A percentile compares a stretch with the other conserved stretches of the same genome.
phyloP scores from a whole-genome alignment of 2,113 vertebrate species.

The Caretta caretta region DNA sequence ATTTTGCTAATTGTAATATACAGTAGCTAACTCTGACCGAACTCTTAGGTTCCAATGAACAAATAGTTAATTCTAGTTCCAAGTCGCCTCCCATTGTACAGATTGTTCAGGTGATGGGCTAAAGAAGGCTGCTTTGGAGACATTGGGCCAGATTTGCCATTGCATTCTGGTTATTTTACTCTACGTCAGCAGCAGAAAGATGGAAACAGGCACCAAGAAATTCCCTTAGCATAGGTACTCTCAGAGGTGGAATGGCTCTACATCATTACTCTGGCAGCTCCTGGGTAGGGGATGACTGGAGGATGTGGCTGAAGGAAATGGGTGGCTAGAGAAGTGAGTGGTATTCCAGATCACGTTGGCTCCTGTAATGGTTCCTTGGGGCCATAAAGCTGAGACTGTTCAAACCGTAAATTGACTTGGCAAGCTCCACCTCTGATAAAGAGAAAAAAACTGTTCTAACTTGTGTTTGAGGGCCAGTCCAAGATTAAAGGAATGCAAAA shows the following conservation, averaged over 20 bases:
- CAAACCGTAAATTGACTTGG: not conserved
- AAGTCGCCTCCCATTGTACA: not conserved
- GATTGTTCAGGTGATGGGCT: rapidly evolving
- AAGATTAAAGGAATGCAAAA: not conserved
- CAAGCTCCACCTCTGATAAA: not conserved
- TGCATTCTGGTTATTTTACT: not conserved
- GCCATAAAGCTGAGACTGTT: not conserved
- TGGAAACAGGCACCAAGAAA: not conserved
- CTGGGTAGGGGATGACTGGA: not conserved
- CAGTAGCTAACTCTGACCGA: not conserved
- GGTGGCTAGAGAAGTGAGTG: not conserved
- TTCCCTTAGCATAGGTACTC: not conserved
- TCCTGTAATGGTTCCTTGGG: not conserved
- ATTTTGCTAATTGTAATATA: not conserved
- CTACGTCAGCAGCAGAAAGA: not conserved
- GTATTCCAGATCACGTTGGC: not conserved
- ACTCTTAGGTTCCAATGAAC: not conserved
- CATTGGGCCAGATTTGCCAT: not conserved
- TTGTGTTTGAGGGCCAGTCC: not conserved
- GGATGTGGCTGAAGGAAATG: not conserved
- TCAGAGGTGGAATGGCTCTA: not conserved
- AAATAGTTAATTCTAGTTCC: not conserved
- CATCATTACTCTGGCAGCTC: not conserved
- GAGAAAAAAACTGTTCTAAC: not conserved
- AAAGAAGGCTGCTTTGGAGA: not conserved